These are phyloP conservation scores for Dolichotis patagonum DNA, from an alignment of 2,113 vertebrate species.

Conservation along the genomic window DNA sequence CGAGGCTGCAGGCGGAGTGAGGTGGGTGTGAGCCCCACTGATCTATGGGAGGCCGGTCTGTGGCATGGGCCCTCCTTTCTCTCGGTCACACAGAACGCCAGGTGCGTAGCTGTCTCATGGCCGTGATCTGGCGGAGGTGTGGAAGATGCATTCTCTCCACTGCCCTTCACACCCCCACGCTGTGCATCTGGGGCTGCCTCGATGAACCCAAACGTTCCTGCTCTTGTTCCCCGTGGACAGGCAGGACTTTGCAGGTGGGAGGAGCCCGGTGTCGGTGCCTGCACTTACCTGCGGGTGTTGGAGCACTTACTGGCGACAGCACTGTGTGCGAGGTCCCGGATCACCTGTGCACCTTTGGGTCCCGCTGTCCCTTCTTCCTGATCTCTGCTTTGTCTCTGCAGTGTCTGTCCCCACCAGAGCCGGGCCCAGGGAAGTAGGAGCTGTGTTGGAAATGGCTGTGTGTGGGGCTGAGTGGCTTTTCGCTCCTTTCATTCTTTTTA, in stretches of 20 bases:
- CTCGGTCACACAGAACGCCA: accelerated
- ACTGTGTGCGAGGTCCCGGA: neutral
- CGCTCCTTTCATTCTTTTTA: neutral
- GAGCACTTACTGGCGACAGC: accelerated
- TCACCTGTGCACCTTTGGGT: accelerated
- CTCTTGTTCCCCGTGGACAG: neutral
- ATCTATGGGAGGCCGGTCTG: neutral
- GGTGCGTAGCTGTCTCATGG: accelerated
- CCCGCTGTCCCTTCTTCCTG: neutral
- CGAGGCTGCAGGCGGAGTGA: neutral
- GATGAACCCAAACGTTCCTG: neutral
- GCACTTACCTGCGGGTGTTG: accelerated
- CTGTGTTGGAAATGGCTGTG: neutral
- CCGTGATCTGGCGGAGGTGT: accelerated
- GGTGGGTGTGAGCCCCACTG: neutral
- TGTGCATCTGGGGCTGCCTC: neutral
- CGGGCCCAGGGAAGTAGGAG: neutral
- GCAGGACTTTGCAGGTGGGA: neutral
- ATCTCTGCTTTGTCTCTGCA: accelerated
- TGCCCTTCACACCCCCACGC: no score
- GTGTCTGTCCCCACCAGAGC: neutral
- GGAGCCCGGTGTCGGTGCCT: accelerated
- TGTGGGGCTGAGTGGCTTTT: neutral
- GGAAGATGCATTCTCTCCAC: no score
- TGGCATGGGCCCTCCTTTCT: no score